Percentiles rank a stretch among this genome's conserved stretches.
phyloP scores from a whole-genome alignment of 2,888 invertebrate species.

The Dryobota labecula region DNA sequence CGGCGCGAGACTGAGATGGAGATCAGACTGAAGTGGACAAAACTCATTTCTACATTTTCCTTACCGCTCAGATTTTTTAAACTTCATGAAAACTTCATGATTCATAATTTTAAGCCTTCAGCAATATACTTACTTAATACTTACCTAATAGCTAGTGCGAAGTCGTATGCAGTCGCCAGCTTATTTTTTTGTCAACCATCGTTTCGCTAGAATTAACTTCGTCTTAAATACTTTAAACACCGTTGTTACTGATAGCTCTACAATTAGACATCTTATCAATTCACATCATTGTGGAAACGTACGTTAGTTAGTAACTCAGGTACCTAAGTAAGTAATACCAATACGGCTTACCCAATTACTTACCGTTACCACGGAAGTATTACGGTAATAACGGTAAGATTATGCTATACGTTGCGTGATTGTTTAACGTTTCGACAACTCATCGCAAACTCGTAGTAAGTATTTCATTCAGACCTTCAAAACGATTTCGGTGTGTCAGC shows the following conservation, averaged over 20 bases:
- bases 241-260: neutral
- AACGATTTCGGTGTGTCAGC: constrained; percentile 37
- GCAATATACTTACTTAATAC: too few relatives aligned
- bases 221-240: neutral
- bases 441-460: constrained; percentile 39
- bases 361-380: constrained; percentile 14
- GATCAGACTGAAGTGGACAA: neutral
- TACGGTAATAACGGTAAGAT: constrained; percentile 10
- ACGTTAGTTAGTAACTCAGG: neutral
- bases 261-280: neutral
- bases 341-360: constrained; percentile 25
- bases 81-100: too few relatives aligned
- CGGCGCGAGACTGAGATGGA: too few relatives aligned
- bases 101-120: too few relatives aligned
- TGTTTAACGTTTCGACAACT: constrained; percentile 26
- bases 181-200: neutral
- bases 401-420: constrained; percentile 9
- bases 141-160: too few relatives aligned
- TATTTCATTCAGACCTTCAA: constrained; percentile 50
- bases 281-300: constrained; percentile 8
- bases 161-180: neutral
- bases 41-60: neutral
- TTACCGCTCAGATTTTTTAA: neutral
- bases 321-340: neutral
- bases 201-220: neutral